Evolutionary conservation across 2,888 invertebrate genomes (phyloP), one percentile per base, ranked within the genome.

Genomic region (Bombylius discolor): DNA sequence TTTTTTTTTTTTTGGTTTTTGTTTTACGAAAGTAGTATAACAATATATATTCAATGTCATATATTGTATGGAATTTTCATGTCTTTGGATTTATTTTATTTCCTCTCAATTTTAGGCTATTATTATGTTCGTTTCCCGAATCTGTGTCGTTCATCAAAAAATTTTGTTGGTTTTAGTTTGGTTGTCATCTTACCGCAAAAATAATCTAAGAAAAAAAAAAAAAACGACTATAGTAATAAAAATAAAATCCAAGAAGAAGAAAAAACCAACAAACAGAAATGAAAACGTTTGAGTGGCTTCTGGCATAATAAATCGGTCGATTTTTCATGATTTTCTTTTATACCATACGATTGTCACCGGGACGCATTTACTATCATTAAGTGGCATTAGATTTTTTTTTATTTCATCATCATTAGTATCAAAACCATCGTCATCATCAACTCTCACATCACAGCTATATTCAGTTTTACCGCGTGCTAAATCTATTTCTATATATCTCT

Each of bases 291-390:
- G 51, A 55, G 55, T 55, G 51, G 50, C 50, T 55, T 55, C 55
- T 55, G 46, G 23, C 5, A 39, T 54, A 57, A 54, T 57, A 57
- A 57, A 57, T 54, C 53, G 57, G 57, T 57, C 55, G 55, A 58
- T 58, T 55, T 58, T 58, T 58, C 58, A 58, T 58, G 58, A 58
- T 58, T 58, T 58, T 55, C 58, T 47, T 51, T 44, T 55, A 7
- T 39, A 12, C 14, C 45, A 45, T 53, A 51, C 53, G 48, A 54
- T 57, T 51, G 57, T 52, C 54, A 57, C 53, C 50, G 53, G 51
- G 47, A 31, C 47, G 51, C 51, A 56, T 57, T 57, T 53, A 57
- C 51, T 48, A 57, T 57, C 57, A 57, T 57, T 57, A 57, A 57
- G 54, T 57, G 54, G 57, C 51, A 57, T 57, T 57, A 57, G 57